phyloP scores from a whole-genome alignment of 2,888 invertebrate genomes.

The Bursaphelenchus okinawaensis region DNA sequence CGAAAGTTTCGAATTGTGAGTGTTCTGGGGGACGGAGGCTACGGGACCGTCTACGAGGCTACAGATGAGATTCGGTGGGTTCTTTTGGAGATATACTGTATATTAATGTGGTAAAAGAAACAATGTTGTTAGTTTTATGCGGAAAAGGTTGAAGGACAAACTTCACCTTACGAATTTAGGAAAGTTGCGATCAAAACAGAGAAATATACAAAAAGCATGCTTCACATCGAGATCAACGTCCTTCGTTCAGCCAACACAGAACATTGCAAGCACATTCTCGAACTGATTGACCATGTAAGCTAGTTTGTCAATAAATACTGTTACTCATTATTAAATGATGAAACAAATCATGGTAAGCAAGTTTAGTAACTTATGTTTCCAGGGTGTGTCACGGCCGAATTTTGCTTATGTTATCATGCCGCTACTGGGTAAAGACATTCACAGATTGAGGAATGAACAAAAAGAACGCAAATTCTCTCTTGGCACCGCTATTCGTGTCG shows the following conservation, averaged over 20 bases:
- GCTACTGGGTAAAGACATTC: slow-evolving; percentile 39
- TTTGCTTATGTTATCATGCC: slow-evolving; percentile 43
- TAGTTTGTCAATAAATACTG: neutral
- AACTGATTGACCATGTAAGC: slow-evolving; percentile 36
- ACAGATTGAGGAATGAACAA: slow-evolving; percentile 37
- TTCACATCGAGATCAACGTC: slow-evolving; percentile 42
- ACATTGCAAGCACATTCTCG: slow-evolving; percentile 40
- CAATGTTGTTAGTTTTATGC: too few species aligned
- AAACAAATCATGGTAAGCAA: neutral
- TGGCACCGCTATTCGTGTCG: slow-evolving; percentile 34
- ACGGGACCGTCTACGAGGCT: slow-evolving; percentile 35
- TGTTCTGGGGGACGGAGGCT: slow-evolving; percentile 43
- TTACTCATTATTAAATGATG: neutral
- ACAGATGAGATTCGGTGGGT: slow-evolving; percentile 15
- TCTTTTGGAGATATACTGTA: neutral
- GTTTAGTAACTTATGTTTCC: neutral
- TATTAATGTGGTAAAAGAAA: too few species aligned
- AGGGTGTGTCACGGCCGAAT: slow-evolving; percentile 37
- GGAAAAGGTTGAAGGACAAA: too few species aligned
- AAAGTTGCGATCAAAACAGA: slow-evolving; percentile 41
- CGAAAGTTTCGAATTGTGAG: slow-evolving; percentile 19
- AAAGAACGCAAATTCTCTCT: slow-evolving; percentile 35
- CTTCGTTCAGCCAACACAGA: slow-evolving; percentile 30
- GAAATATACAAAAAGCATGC: slow-evolving; percentile 39
- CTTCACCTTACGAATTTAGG: neutral